These are phyloP conservation scores for Grammatotria lemairii DNA, from an alignment of 2,113 vertebrate genomes.

Conservation along the genomic window DNA sequence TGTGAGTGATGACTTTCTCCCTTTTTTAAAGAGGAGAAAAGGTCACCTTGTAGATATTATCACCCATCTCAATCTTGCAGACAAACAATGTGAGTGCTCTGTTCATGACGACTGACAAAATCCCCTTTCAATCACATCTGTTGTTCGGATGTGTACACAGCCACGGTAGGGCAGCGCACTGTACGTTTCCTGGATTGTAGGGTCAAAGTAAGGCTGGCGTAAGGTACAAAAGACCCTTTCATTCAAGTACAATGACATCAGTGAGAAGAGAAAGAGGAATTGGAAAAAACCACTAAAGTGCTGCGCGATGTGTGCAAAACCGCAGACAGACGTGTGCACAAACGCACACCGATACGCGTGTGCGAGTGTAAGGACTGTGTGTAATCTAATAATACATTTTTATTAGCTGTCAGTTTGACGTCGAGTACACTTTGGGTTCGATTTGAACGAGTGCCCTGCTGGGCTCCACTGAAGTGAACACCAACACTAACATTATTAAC, in stretches of 20 bases:
- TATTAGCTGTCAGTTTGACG: not conserved
- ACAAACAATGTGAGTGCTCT: not conserved
- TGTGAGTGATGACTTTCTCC: not conserved
- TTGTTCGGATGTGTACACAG: not conserved
- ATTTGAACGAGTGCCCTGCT: not conserved
- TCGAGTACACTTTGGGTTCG: not conserved
- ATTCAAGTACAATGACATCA: not conserved
- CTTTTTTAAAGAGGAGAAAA: not conserved
- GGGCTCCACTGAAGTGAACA: not conserved
- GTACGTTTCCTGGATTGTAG: not conserved
- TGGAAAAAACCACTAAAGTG: conserved; percentile 4
- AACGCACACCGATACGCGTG: not conserved
- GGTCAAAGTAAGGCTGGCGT: not conserved
- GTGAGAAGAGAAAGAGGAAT: not conserved
- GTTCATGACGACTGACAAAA: not conserved
- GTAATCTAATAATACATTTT: not conserved
- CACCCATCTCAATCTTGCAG: not conserved
- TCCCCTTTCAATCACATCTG: not conserved
- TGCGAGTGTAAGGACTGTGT: not conserved
- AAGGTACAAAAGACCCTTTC: conserved; percentile 31
- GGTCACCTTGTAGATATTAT: not conserved
- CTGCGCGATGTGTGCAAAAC: not conserved
- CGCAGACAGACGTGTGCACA: not conserved
- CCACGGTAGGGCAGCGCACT: not conserved
- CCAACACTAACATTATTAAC: not conserved